Evolutionary conservation across 2,113 vertebrate genomes (phyloP).

Genomic region (Lutjanus erythropterus): DNA sequence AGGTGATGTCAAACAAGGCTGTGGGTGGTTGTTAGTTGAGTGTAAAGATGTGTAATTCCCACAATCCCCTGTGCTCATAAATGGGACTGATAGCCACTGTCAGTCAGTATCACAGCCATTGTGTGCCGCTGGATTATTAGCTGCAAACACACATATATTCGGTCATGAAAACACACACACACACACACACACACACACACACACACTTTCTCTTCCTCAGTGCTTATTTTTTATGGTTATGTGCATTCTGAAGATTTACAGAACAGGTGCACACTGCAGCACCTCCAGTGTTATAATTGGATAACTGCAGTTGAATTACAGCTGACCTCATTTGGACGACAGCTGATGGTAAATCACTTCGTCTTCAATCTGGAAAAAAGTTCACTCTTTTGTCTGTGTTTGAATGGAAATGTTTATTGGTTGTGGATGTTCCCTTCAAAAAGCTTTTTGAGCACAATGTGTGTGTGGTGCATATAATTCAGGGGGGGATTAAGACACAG

Average conservation of each 20-base stretch:
- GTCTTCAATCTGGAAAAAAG: not conserved
- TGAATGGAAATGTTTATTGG: slow-evolving; percentile 12
- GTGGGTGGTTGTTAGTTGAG: slow-evolving; percentile 48
- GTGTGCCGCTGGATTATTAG: slow-evolving; percentile 45
- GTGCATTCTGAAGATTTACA: slow-evolving; percentile 30
- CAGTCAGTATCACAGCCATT: slow-evolving; percentile 40
- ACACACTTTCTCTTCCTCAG: not conserved
- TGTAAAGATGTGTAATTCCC: slow-evolving; percentile 43
- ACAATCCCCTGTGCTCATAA: slow-evolving; percentile 47
- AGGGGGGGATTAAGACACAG: not conserved
- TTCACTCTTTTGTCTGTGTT: slow-evolving; percentile 12
- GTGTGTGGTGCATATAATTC: not conserved
- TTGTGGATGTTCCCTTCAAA: not conserved
- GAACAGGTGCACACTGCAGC: slow-evolving; percentile 21
- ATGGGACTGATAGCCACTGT: slow-evolving; percentile 54
- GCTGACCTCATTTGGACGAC: slow-evolving; percentile 32
- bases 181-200: not conserved
- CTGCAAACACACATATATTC: slow-evolving; percentile 10
- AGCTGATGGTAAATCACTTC: slow-evolving; percentile 19
- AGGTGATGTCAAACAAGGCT: slow-evolving; percentile 52
- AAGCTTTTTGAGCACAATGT: not conserved
- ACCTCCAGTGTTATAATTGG: slow-evolving; percentile 34
- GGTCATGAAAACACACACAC: not conserved
- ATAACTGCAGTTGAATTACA: slow-evolving; percentile 55
- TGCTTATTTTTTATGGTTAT: slow-evolving; percentile 5